A percentile compares a stretch with the other conserved stretches of the same genome.
Evolutionary conservation across 2,113 vertebrate genomes (phyloP).

Genomic region (Dolichallabes microphthalmus): DNA sequence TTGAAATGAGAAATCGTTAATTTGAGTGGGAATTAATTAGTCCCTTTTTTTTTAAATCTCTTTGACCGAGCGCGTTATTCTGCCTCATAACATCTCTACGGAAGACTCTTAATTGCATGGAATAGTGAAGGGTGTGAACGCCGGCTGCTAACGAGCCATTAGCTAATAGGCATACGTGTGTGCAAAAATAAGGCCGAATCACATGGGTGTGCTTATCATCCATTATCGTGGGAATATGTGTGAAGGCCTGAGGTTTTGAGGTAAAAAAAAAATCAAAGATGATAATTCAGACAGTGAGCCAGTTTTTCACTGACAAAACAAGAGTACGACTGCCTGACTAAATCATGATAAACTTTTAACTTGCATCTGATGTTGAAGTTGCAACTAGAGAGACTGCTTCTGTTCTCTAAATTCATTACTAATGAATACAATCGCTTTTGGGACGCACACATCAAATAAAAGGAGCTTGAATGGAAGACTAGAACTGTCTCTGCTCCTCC

Average conservation of each 20-base stretch:
- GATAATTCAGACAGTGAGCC: constrained; percentile 11
- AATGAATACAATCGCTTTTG: constrained; percentile 46
- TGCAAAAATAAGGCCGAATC: constrained; percentile 25
- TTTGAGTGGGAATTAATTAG: constrained; percentile 75
- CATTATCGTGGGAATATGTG: not conserved
- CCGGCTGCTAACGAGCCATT: constrained; percentile 72
- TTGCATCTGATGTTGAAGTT: constrained; percentile 26
- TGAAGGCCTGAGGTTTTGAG: constrained; percentile 6
- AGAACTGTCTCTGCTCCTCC: constrained; percentile 36
- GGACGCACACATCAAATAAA: constrained; percentile 34
- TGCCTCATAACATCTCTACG: constrained; percentile 65
- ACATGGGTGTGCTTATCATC: not conserved
- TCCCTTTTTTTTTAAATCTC: constrained; percentile 54
- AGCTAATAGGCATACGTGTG: constrained; percentile 52
- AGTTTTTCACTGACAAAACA: not conserved
- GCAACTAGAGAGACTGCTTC: not conserved
- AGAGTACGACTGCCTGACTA: not conserved
- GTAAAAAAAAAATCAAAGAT: constrained; percentile 21
- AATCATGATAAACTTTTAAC: constrained; percentile 29
- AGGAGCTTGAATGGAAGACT: constrained; percentile 17
- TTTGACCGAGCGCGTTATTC: constrained; percentile 65
- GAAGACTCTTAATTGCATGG: constrained; percentile 68
- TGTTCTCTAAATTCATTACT: constrained; percentile 30
- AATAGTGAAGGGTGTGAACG: constrained; percentile 65
- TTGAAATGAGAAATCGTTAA: constrained; percentile 66